These are phyloP conservation scores for Xestia xanthographa DNA, from an alignment of 2,888 invertebrate species.

Conservation along the genomic window DNA sequence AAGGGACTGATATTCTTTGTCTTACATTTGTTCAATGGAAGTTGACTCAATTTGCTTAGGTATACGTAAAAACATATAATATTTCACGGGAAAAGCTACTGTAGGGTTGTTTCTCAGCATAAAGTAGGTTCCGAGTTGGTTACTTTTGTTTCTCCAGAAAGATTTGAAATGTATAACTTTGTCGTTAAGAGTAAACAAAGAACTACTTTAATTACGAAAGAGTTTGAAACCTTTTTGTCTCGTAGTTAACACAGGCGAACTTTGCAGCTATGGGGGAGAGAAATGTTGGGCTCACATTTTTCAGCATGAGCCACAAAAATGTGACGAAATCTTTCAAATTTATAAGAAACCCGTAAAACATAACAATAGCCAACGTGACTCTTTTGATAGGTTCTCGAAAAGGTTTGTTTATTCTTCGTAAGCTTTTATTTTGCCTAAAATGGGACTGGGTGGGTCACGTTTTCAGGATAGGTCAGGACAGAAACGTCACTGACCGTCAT, in stretches of 20 bases:
- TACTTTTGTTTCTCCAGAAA: background rate
- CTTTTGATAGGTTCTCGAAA: too few relatives aligned
- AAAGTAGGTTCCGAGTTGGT: background rate
- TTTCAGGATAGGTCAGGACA: too few relatives aligned
- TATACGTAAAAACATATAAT: background rate
- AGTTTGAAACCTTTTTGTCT: background rate
- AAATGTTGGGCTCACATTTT: background rate
- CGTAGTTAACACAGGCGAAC: background rate
- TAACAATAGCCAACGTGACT: constrained; percentile 15
- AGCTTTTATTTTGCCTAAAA: background rate
- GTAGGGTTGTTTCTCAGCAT: background rate
- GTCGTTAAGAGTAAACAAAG: too few relatives aligned
- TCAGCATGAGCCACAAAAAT: constrained; percentile 8
- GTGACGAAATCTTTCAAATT: constrained; percentile 8
- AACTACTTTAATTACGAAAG: background rate
- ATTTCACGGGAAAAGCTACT: background rate
- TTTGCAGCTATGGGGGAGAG: background rate
- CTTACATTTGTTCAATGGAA: background rate
- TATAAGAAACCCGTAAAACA: background rate
- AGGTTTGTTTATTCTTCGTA: background rate
- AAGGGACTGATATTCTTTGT: background rate
- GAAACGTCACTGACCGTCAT: too few relatives aligned
- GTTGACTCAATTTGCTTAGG: background rate
- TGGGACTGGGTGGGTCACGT: too few relatives aligned
- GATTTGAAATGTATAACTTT: background rate